Conservation (phyloP, 2,113 vertebrate genomes). For the Collichthys lucidus region DNA sequence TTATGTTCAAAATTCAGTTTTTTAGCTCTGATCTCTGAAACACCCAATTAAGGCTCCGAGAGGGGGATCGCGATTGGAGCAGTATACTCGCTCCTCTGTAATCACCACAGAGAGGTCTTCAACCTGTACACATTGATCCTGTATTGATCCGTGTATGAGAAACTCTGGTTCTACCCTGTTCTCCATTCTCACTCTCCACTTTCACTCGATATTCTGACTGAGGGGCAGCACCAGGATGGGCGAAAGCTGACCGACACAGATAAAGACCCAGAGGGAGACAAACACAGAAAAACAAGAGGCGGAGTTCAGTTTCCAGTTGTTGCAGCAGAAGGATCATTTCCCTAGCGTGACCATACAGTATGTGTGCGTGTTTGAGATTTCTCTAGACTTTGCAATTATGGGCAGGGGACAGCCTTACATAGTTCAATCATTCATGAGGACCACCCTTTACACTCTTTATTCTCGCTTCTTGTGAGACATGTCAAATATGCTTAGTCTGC, state of each 20-base stretch:
- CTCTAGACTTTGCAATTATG: conserved; percentile 22
- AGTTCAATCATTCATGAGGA: conserved; percentile 67
- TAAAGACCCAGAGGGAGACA: conserved; percentile 31
- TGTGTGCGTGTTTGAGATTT: conserved; percentile 16
- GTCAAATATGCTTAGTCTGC: conserved; percentile 78
- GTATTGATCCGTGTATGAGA: conserved; percentile 79
- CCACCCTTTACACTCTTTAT: conserved; percentile 67
- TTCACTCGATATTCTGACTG: conserved; percentile 73
- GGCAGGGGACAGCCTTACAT: conserved; percentile 23
- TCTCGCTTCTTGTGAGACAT: conserved; percentile 63
- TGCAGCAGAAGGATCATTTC: conserved; percentile 21
- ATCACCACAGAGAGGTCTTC: conserved; percentile 75
- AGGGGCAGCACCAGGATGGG: conserved; percentile 41
- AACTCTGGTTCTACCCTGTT: conserved; percentile 71
- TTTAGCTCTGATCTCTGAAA: conserved; percentile 30
- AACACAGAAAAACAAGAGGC: conserved; percentile 20
- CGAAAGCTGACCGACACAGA: conserved; percentile 46
- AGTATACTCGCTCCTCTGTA: conserved; percentile 57
- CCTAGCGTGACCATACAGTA: neutral
- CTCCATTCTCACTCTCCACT: conserved; percentile 56
- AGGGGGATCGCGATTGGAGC: conserved; percentile 50
- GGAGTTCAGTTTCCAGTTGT: neutral
- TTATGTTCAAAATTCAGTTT: conserved; percentile 18
- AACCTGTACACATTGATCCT: conserved; percentile 80
- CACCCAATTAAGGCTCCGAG: conserved; percentile 64